These are phyloP conservation scores for Plectrocnemia conspersa DNA, from an alignment of 1,140 invertebrate species.

Conservation along the genomic window DNA sequence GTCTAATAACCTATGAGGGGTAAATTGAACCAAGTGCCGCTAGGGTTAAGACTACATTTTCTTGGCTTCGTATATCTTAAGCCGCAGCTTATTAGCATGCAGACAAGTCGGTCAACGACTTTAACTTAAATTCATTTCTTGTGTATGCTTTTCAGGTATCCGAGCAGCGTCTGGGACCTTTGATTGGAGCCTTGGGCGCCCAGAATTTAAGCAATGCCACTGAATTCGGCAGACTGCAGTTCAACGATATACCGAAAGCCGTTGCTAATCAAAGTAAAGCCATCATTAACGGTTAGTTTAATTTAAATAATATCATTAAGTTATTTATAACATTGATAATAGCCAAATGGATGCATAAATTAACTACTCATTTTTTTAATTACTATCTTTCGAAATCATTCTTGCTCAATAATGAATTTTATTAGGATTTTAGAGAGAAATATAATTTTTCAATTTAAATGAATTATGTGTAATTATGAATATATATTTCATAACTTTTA, in stretches of 20 bases:
- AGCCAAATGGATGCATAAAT: no score
- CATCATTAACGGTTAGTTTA: slow-evolving; percentile 44
- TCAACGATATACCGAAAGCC: slow-evolving; percentile 42
- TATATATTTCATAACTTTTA: not conserved
- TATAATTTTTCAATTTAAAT: no score
- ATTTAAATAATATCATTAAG: no score
- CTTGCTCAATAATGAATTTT: no score
- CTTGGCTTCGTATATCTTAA: slow-evolving; percentile 13
- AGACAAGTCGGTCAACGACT: not conserved
- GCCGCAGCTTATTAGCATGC: no score
- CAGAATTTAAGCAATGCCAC: slow-evolving; percentile 46
- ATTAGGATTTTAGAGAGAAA: no score
- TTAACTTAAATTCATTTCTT: not conserved
- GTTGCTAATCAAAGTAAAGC: slow-evolving; percentile 42
- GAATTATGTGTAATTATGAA: not conserved
- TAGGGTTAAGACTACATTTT: not conserved
- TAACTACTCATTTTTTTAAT: no score
- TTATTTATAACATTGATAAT: no score
- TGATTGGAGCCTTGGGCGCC: slow-evolving; percentile 42
- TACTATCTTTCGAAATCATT: no score
- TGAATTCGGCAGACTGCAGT: slow-evolving; percentile 41
- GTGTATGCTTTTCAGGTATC: slow-evolving; percentile 40
- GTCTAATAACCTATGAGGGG: slow-evolving; percentile 11
- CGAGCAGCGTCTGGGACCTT: slow-evolving; percentile 42
- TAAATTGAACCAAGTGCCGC: slow-evolving; percentile 8